Base-by-base conservation (phyloP, 2,888 invertebrate species). In the Galeopsomyia nigrocyanea region DNA sequence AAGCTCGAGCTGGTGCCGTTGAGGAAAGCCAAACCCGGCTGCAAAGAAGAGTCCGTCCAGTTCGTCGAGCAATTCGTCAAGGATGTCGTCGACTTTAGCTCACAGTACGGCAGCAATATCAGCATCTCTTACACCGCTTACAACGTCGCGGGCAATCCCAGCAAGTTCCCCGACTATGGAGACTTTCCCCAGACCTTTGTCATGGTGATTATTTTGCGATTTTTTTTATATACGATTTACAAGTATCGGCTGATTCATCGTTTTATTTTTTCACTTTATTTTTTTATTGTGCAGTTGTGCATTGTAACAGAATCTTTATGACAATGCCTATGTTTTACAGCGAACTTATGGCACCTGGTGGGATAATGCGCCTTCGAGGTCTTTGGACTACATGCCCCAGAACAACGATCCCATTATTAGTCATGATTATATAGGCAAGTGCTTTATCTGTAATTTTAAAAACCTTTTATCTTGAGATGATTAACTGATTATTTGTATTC, bases 141-240 rank as follows among this genome's bases (percentile, higher is more conserved):
- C 66, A 97, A 97, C 87, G 90, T 97, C 71, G 91, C 93, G 65
- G 96, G 96, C 10, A 92, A 93, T 79, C 94, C 94, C 14, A 92
- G 92, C 31, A 94, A 94, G 84, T 97, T 92, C 88, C 97, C 97
- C 0, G 91, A 92, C 76, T 96, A 96, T 86, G 97, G 97, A 19
- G 97, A 97, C 84, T 96, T 94, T 88, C 94, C 95, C 13, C 93
- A 95, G 86, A 93, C 95, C 16, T 97, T 94, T 88, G 94, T 95
- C 71, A 93, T 96, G 92, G 97, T 96, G 88, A 88, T 53, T 57
- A 49, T 62, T 7, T 17, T 14, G 9, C 22, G 55, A n/a, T n/a
- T 22, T n/a, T n/a, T 57, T 46, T 14, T 47, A 58, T 21, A 10
- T 17, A 53, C 17, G 26, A 26, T 61, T 53, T 21, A 46, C 46